These are phyloP conservation scores for Heliconius hewitsoni DNA, from an alignment of 1,140 invertebrate genomes.

Conservation along the genomic window DNA sequence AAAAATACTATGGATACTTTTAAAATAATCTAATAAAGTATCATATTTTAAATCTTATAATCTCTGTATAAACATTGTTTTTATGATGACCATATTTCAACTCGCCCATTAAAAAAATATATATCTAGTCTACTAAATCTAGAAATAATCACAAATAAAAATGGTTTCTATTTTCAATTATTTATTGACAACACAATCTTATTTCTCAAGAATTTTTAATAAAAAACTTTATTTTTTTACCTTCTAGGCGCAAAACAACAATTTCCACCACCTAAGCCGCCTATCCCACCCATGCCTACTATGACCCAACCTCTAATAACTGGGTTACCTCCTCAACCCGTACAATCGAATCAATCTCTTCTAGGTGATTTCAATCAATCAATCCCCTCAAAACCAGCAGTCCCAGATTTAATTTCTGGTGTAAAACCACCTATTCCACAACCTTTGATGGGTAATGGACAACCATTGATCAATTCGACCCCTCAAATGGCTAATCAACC, in stretches of 20 bases:
- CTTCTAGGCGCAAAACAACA: slow-evolving; percentile 46
- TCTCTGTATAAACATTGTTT: too few species aligned
- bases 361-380: slow-evolving; percentile 36
- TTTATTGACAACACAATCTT: neutral
- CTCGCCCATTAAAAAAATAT: neutral
- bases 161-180: neutral
- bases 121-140: too few species aligned
- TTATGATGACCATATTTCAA: too few species aligned
- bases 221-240: neutral
- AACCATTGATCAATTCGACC: slow-evolving; percentile 42
- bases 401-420: slow-evolving; percentile 70
- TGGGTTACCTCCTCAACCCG: slow-evolving; percentile 44
- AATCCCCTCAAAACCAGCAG: slow-evolving; percentile 53
- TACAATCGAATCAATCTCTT: slow-evolving; percentile 46
- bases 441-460: slow-evolving; percentile 33
- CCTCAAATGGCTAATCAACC: slow-evolving; percentile 32
- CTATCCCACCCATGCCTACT: slow-evolving; percentile 67
- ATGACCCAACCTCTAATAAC: slow-evolving; percentile 58
- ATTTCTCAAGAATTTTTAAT: neutral
- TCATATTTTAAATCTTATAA: too few species aligned
- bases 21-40: too few species aligned
- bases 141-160: too few species aligned
- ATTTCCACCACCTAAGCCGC: slow-evolving; percentile 61
- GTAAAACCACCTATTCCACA: slow-evolving; percentile 59
- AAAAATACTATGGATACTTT: too few species aligned